Base-by-base conservation (phyloP, 1,140 invertebrate species). In the Pseudomyrmex flavicornis region DNA sequence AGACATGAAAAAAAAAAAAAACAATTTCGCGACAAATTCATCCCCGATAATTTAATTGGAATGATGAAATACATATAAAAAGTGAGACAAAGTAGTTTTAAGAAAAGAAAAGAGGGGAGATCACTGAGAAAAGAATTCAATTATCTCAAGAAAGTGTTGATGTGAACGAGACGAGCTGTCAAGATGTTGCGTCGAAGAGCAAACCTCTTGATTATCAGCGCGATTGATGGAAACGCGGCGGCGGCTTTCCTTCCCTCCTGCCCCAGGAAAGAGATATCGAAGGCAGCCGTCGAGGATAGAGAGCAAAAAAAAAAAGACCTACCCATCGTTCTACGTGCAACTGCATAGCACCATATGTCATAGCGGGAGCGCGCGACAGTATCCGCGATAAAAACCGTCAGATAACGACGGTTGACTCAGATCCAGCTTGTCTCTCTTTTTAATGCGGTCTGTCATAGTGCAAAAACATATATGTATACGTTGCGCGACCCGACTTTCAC, bases 321-420 rank as follows among this genome's bases (percentile, higher is more conserved):
- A 15, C 54, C 74, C 65, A 70, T 70, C 76, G 76, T 70, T 77
- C 75, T 58, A 77, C 75, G 50, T 77, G 50, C 74, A 77, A 77
- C 75, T 77, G 75, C 75, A 58, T 77, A 59, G 76, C 65, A 79
- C 65, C 76, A 79, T 79, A 79, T 58, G 76, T 79, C 76, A 79
- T 79, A 79, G 65, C 54, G 52, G 65, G 46, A 70, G 65, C 52
- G 75, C 75, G 76, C 66, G 76, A 79, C 76, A 79, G 76, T 70
- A 35, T 59, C 76, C 76, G 65, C 48, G 76, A 79, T 79, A 79
- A 79, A 79, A 79, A 79, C 76, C 22, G 44, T 44, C 5, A 79
- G 76, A 79, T 79, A 79, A 79, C 76, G 76, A 70, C 35, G 76
- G 52, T 70, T 70, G 76, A 79, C 76, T 79, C 76, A 79, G 76